Evolutionary conservation across 2,888 invertebrate species (phyloP).

Genomic region (Ommatoiulus sabulosus): DNA sequence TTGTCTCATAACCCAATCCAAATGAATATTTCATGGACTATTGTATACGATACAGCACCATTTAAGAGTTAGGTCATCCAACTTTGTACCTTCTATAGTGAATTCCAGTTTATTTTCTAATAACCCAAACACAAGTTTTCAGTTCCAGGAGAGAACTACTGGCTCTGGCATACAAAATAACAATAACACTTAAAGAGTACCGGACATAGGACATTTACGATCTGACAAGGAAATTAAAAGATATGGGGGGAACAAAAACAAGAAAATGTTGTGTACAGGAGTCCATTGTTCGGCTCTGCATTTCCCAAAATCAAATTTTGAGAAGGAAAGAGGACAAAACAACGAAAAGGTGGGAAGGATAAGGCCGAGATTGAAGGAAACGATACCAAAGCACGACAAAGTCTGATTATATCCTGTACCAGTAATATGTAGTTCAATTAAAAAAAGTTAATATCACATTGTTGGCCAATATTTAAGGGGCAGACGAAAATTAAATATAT

Average conservation of each 20-base stretch:
- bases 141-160: constrained; percentile 32
- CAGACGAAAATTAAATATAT: constrained; percentile 30
- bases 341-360: neutral
- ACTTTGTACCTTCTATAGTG: constrained; percentile 35
- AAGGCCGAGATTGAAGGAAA: constrained; percentile 22
- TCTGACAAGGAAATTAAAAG: constrained; percentile 15
- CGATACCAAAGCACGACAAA: constrained; percentile 16
- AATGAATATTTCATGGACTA: neutral
- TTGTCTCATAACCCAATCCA: neutral
- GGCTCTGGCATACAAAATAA: constrained; percentile 45
- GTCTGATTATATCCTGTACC: constrained; percentile 30
- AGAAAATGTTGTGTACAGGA: constrained; percentile 8
- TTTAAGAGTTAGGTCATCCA: neutral
- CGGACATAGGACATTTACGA: constrained; percentile 13
- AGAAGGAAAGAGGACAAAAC: neutral
- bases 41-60: neutral
- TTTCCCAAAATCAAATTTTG: neutral
- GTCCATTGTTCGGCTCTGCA: neutral
- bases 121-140: constrained; percentile 41
- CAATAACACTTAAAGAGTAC: constrained; percentile 47
- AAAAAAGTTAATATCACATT: constrained; percentile 36
- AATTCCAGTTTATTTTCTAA: constrained; percentile 47
- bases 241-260: neutral
- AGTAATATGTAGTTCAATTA: constrained; percentile 16
- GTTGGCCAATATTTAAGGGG: constrained; percentile 19